Evolutionary conservation across 2,113 vertebrate genomes (phyloP), one percentile per base, ranked within the genome.

Genomic region (Myiopsitta monachus): DNA sequence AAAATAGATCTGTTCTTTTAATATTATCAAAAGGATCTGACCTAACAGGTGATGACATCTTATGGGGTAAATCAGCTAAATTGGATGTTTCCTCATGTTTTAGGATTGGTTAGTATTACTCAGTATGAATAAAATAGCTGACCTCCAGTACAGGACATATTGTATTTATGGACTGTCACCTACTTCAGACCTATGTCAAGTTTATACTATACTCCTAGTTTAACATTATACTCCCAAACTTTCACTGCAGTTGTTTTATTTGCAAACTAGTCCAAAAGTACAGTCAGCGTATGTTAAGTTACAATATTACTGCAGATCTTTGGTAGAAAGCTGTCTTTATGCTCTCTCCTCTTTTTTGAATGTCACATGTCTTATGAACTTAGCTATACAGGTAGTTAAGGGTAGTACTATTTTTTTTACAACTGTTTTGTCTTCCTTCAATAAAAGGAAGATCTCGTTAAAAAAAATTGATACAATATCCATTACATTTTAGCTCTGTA

Each of bases 1-100:
- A 98, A 98, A 98, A 98, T 97, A 98, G 94, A 95, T 94, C 83
- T 97, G 95, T 96, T 97, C 95, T 95, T 79, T 80, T 96, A 96
- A 97, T 83, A n/a, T 92, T 95, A 96, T 90, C 92, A 95, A 95
- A 97, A 95, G 51, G 62, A 94, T 84, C 82, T 97, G 95, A 97
- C 83, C 89, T 96, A 96, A 95, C 19, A 94, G 78, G 80, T 94
- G 87, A 96, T 43, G 3, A 33, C 82, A 95, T 96, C 95, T 92
- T 95, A 75, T 84, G 80, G 94, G 94, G 92, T 95, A 96, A 97
- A 97, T 90, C 64, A 62, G 91, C 88, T 81, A 95, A 97, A 98
- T 61, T 94, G 97, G 97, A 97, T 92, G 46, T 92, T 97, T 98
- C 96, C 96, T 97, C 97, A 96, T 73, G 83, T 95, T 97, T 96